phyloP scores from a whole-genome alignment of 53 echinoderm and acorn worm genomes.

The Holothuria scabra region DNA sequence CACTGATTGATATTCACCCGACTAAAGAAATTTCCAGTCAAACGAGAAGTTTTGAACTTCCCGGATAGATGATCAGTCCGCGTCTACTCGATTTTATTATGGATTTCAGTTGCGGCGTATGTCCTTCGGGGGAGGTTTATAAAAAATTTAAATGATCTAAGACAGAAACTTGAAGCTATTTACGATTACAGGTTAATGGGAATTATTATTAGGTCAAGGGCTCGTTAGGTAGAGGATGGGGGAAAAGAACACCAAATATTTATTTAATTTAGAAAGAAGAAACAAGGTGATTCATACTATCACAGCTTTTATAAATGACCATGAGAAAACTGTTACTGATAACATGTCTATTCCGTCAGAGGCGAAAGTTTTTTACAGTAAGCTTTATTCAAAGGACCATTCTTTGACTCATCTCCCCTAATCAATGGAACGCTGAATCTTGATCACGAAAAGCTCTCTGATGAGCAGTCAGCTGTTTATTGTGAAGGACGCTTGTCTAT shows the following conservation, averaged over 20 bases:
- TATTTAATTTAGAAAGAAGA: background rate
- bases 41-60: no score
- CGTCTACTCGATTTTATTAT: no score
- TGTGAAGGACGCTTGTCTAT: slow-evolving; percentile 1
- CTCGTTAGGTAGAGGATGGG: background rate
- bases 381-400: no score
- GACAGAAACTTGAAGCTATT: background rate
- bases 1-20: no score
- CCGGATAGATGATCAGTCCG: no score
- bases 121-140: background rate
- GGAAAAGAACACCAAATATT: background rate
- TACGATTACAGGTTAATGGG: no score
- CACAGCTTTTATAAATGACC: background rate
- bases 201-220: background rate
- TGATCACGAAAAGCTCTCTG: background rate
- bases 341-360: no score
- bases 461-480: background rate
- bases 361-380: background rate
- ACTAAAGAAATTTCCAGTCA: no score
- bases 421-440: background rate
- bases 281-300: background rate
- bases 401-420: background rate
- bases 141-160: background rate
- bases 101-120: no score
- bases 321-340: background rate